Percentiles rank a stretch among this genome's conserved stretches.
Evolutionary conservation across 2,797 vertebrate genomes (phyloP).

Genomic region (Cossypha polioptera): DNA sequence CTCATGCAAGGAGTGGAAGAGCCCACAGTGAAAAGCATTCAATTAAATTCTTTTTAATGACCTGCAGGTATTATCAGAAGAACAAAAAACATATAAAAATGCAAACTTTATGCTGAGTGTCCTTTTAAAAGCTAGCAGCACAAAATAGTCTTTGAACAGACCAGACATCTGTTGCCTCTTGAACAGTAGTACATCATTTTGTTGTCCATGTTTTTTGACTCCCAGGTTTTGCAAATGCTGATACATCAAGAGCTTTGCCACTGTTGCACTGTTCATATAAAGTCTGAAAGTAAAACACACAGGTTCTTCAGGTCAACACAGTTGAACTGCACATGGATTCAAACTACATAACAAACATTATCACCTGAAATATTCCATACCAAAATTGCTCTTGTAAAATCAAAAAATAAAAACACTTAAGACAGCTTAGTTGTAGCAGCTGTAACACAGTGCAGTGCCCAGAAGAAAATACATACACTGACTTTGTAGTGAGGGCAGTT

Average conservation of each 20-base stretch:
- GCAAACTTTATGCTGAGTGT: not conserved
- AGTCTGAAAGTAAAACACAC: constrained; percentile 80
- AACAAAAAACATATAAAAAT: not conserved
- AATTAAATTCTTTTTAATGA: not conserved
- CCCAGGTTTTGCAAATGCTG: constrained; percentile 83
- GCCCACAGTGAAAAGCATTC: not conserved
- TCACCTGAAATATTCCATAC: not conserved
- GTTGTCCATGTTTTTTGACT: constrained; percentile 63
- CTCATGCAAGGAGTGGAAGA: not conserved
- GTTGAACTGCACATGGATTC: not conserved
- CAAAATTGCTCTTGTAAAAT: not conserved
- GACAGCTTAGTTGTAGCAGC: not conserved
- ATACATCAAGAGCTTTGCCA: constrained; percentile 85
- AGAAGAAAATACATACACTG: not conserved
- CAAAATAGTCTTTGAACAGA: not conserved
- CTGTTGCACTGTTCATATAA: constrained; percentile 91
- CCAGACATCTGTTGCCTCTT: not conserved
- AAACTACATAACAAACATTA: not conserved
- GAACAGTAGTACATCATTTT: constrained; percentile 57
- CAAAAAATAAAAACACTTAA: not conserved
- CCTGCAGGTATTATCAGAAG: not conserved
- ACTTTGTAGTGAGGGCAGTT: not conserved
- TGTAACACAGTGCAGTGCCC: not conserved
- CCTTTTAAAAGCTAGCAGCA: constrained; percentile 47
- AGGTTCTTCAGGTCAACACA: not conserved